Evolutionary conservation across 2,113 vertebrate genomes (phyloP).

Genomic region (Pyxicephalus adspersus): DNA sequence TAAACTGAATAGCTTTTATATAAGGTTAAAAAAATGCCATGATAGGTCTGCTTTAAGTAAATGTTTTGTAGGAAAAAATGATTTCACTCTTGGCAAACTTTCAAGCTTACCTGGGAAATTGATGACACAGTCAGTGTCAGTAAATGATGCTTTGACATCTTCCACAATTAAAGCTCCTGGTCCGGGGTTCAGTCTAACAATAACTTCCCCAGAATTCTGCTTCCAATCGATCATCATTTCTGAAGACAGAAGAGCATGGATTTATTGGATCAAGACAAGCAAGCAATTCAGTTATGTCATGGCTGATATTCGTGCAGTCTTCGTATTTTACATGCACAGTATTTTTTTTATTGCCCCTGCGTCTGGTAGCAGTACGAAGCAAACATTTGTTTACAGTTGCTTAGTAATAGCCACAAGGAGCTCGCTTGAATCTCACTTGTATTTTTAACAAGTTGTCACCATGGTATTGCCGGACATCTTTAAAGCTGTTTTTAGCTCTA

Average conservation of each 20-base stretch:
- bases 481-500: too few relatives aligned
- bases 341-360: too few relatives aligned
- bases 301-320: too few relatives aligned
- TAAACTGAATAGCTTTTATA: too few relatives aligned
- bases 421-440: too few relatives aligned
- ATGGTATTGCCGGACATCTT: too few relatives aligned
- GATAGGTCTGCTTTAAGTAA: background rate
- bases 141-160: conserved; percentile 82
- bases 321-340: too few relatives aligned
- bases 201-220: conserved; percentile 90
- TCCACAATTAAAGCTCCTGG: conserved; percentile 75
- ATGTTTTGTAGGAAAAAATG: background rate
- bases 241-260: conserved; percentile 59
- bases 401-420: background rate
- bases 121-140: conserved; percentile 85
- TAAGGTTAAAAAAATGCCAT: too few relatives aligned
- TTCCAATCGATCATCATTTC: conserved; percentile 94
- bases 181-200: conserved; percentile 85
- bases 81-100: background rate
- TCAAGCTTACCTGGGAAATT: conserved; percentile 81
- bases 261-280: background rate
- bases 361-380: too few relatives aligned
- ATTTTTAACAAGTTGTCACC: too few relatives aligned
- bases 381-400: background rate
- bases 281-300: too few relatives aligned